Evolutionary conservation across 2,797 vertebrate species (phyloP).

Genomic region (Siniperca obscura): DNA sequence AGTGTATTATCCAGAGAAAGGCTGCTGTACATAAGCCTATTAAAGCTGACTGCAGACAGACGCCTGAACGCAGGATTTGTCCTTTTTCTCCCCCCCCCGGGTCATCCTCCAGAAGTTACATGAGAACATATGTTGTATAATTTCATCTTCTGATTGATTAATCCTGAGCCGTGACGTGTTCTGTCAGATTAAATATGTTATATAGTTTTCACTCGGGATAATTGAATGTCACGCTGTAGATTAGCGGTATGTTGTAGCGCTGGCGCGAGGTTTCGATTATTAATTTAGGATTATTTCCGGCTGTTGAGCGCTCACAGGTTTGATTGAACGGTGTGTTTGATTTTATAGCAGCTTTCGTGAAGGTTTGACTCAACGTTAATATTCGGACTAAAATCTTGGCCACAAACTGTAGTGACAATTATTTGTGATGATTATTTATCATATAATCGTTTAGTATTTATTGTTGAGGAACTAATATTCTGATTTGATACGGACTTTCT

Average conservation of each 20-base stretch:
- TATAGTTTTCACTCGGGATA: no score
- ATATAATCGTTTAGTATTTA: no score
- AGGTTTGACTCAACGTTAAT: no score
- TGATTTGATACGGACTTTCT: not conserved
- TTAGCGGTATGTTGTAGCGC: no score
- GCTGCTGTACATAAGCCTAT: constrained; percentile 38
- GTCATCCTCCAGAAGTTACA: not conserved
- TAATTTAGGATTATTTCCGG: no score
- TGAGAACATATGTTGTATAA: constrained; percentile 7
- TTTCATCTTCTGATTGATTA: constrained; percentile 1
- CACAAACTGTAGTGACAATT: no score
- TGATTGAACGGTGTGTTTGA: no score
- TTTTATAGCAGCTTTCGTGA: not conserved
- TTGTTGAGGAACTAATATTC: no score
- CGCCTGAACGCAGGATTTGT: not conserved
- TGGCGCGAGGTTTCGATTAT: no score
- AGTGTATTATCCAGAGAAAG: constrained; percentile 36
- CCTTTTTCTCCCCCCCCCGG: not conserved
- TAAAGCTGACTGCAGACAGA: constrained; percentile 44
- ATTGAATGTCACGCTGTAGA: no score
- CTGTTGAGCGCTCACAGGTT: not conserved
- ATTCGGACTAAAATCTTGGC: no score
- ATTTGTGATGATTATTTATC: no score
- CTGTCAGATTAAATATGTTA: not conserved
- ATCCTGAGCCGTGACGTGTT: not conserved